Percentiles rank a stretch among this genome's conserved stretches.
These are phyloP conservation scores for Heteropelma amictum DNA, from an alignment of 2,888 invertebrate genomes.

Conservation along the genomic window DNA sequence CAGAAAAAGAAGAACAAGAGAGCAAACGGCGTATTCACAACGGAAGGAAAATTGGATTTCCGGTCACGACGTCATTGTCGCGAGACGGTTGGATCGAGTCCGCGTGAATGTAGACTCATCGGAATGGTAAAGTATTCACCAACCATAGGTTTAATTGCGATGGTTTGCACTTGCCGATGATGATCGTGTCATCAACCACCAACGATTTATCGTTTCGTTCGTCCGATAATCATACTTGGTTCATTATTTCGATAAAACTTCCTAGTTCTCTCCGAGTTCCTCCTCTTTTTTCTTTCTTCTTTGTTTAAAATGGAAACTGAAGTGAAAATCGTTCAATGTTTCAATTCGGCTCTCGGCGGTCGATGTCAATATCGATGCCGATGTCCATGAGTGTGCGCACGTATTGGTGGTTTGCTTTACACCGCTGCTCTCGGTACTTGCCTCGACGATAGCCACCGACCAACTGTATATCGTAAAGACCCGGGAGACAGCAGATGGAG, in stretches of 20 bases:
- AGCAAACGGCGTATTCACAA: background rate
- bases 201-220: background rate
- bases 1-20: background rate
- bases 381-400: too few relatives aligned
- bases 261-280: too few relatives aligned
- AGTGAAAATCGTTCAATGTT: too few relatives aligned
- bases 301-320: too few relatives aligned
- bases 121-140: background rate
- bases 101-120: background rate
- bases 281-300: too few relatives aligned
- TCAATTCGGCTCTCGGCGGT: too few relatives aligned
- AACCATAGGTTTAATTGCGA: background rate
- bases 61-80: conserved; percentile 38
- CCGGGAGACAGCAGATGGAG: conserved; percentile 66
- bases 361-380: too few relatives aligned
- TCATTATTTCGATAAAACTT: too few relatives aligned
- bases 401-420: too few relatives aligned
- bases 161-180: background rate
- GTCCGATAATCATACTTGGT: too few relatives aligned
- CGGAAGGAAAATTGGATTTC: background rate
- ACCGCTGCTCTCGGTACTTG: conserved; percentile 32
- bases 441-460: conserved; percentile 60
- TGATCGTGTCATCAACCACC: background rate
- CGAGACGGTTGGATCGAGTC: background rate
- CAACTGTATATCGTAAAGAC: conserved; percentile 64